Evolutionary conservation across 1,140 invertebrate genomes (phyloP).

Genomic region (Aphis gossypii): DNA sequence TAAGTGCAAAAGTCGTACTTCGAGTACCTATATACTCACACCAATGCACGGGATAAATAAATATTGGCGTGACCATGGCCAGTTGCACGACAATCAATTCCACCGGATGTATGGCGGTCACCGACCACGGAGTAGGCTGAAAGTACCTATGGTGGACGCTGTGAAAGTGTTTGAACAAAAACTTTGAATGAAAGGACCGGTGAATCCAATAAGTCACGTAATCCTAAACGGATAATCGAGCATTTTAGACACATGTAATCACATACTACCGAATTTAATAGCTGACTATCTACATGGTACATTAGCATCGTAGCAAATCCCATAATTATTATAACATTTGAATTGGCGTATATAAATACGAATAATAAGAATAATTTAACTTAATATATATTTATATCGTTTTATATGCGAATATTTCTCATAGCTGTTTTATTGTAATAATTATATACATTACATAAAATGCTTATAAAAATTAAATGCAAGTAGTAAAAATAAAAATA

Average conservation of each 20-base stretch:
- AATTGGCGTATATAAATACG: not conserved
- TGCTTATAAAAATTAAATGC: not conserved
- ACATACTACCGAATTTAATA: not conserved
- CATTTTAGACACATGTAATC: not conserved
- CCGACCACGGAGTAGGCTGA: constrained; percentile 77
- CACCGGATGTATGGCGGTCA: constrained; percentile 77
- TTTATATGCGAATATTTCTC: not conserved
- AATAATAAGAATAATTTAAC: not conserved
- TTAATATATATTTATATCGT: no score
- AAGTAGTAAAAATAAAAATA: no score
- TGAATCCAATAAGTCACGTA: constrained; percentile 75
- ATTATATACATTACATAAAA: not conserved
- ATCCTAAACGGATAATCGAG: constrained; percentile 67
- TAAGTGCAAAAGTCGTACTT: not conserved
- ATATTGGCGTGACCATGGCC: constrained; percentile 67
- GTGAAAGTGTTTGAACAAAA: constrained; percentile 76
- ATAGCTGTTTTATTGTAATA: not conserved
- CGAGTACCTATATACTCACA: constrained; percentile 67
- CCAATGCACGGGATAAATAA: constrained; percentile 71
- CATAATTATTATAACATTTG: not conserved
- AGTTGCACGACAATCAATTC: constrained; percentile 73
- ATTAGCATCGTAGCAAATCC: not conserved
- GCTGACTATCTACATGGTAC: no score
- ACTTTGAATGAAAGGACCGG: constrained; percentile 73
- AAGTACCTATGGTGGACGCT: constrained; percentile 79